Evolutionary conservation across 2,113 vertebrate genomes (phyloP).

Genomic region (Microtus ochrogaster): DNA sequence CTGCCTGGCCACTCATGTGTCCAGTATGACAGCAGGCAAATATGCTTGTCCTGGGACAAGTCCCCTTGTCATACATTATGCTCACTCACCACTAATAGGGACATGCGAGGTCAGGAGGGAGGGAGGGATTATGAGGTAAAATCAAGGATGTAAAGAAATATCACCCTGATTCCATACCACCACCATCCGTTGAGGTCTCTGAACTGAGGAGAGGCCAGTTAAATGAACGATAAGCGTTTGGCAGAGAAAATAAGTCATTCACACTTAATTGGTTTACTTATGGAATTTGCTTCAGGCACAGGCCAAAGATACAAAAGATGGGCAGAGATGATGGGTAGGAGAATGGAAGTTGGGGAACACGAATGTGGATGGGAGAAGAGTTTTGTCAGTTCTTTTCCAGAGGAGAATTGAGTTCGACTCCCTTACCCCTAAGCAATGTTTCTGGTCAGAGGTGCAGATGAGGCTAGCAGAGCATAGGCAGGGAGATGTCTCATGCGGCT

Average conservation of each 20-base stretch:
- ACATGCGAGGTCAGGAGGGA: background rate
- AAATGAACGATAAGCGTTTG: fast-evolving
- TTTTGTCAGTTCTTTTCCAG: background rate
- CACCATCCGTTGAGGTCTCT: background rate
- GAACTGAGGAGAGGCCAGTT: background rate
- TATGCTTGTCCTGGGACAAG: background rate
- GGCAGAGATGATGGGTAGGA: background rate
- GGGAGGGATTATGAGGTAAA: background rate
- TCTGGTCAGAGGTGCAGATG: background rate
- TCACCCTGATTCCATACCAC: background rate
- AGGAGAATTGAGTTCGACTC: background rate
- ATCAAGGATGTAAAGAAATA: background rate
- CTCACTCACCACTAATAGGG: background rate
- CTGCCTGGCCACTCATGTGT: background rate
- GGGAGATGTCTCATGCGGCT: background rate
- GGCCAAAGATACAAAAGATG: background rate
- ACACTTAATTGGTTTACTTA: background rate
- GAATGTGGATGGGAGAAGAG: background rate
- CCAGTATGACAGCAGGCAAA: background rate
- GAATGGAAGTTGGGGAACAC: background rate
- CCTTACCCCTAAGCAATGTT: background rate
- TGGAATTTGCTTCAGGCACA: background rate
- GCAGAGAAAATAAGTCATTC: background rate
- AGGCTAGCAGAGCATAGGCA: no score
- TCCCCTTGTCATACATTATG: background rate